phyloP scores from a whole-genome alignment of 2,888 invertebrate species.

The Macaria notata region DNA sequence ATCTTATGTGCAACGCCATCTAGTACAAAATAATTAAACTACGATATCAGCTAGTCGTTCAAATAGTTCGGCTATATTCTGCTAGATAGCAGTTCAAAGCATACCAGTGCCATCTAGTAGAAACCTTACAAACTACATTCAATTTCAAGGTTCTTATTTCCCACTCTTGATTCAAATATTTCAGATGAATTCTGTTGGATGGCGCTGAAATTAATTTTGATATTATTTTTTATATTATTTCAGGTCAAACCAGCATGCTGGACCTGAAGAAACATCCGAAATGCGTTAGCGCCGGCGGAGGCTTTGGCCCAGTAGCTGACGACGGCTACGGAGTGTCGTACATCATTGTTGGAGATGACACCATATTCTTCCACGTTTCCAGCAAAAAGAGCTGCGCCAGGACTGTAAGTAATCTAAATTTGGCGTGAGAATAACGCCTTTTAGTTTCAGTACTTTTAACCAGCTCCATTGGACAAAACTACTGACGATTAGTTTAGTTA shows the following conservation, averaged over 20 bases:
- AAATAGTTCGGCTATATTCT: too few relatives aligned
- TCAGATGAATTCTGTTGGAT: slow-evolving; percentile 7
- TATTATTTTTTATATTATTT: neutral
- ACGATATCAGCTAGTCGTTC: too few relatives aligned
- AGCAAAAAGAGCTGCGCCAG: slow-evolving; percentile 94
- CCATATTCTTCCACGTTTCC: slow-evolving; percentile 98
- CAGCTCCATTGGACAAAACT: too few relatives aligned
- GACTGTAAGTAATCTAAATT: slow-evolving; percentile 86
- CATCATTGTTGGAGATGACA: slow-evolving; percentile 98
- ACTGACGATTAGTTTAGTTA: too few relatives aligned
- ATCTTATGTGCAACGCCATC: too few relatives aligned
- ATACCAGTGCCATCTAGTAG: slow-evolving; percentile 7
- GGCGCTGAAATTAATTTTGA: neutral
- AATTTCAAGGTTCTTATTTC: too few relatives aligned
- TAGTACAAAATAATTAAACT: too few relatives aligned
- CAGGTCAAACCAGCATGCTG: slow-evolving; percentile 91
- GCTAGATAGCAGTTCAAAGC: too few relatives aligned
- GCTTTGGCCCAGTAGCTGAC: slow-evolving; percentile 99
- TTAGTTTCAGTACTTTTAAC: too few relatives aligned
- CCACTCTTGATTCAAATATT: neutral
- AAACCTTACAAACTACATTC: too few relatives aligned
- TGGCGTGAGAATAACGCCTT: too few relatives aligned
- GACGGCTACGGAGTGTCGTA: slow-evolving; percentile 99
- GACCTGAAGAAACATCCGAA: slow-evolving; percentile 94
- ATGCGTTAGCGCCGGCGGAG: slow-evolving; percentile 97